A percentile compares a stretch with the other conserved stretches of the same genome.
Evolutionary conservation across 2,888 invertebrate genomes (phyloP).

Genomic region (Dioctria rufipes): DNA sequence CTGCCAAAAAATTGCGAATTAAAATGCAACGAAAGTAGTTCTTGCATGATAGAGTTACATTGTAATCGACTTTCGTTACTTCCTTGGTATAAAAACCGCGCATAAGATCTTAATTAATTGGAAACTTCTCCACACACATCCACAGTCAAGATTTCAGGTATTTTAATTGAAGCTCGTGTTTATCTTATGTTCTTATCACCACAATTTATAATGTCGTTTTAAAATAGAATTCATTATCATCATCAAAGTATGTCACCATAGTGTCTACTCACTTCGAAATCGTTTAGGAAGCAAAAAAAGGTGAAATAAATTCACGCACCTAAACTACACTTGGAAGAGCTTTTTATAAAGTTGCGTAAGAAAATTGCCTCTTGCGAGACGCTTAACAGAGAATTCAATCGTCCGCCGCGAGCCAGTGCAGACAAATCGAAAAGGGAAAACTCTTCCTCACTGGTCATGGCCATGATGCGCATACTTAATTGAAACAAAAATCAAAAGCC

Average conservation of each 20-base stretch:
- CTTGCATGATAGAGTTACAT: not conserved
- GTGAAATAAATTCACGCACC: conserved; percentile 3
- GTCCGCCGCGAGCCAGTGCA: not conserved
- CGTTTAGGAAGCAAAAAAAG: not conserved
- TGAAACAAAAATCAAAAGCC: not conserved
- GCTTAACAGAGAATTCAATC: not conserved
- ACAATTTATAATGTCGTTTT: too few species aligned
- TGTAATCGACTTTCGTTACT: not conserved
- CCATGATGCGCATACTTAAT: conserved; percentile 37
- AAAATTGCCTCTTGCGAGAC: conserved; percentile 10
- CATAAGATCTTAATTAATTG: conserved; percentile 1
- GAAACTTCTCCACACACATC: not conserved
- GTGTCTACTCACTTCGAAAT: too few species aligned
- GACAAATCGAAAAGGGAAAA: conserved; percentile 14
- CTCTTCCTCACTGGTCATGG: conserved; percentile 38
- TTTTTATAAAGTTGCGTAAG: conserved; percentile 15
- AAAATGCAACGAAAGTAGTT: not conserved
- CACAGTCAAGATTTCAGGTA: too few species aligned
- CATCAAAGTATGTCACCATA: too few species aligned
- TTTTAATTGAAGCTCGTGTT: too few species aligned
- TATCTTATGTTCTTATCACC: too few species aligned
- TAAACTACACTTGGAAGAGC: conserved; percentile 16
- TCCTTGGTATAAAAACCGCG: conserved; percentile 4
- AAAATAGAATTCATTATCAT: too few species aligned
- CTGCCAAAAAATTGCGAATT: conserved; percentile 16